Evolutionary conservation across 2,888 invertebrate genomes (phyloP).

Genomic region (Loripinus fragilis): DNA sequence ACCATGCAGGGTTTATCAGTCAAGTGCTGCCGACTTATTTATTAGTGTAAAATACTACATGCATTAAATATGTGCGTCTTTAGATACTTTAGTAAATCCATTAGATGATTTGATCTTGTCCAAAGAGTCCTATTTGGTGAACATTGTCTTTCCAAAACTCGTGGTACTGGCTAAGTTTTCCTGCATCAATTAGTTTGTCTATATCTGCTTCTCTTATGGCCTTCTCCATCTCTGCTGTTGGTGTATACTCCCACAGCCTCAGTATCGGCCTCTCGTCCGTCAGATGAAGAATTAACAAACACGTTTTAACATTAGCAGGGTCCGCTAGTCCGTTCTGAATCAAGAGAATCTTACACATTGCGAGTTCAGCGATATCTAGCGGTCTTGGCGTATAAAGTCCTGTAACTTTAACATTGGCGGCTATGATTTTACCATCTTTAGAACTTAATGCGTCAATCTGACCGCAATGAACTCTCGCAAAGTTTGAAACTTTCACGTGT

Average conservation of each 20-base stretch:
- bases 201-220: slow-evolving; percentile 73
- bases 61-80: no score
- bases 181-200: slow-evolving; percentile 76
- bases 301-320: slow-evolving; percentile 65
- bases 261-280: slow-evolving; percentile 72
- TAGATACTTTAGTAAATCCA: neutral
- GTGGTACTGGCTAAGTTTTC: slow-evolving; percentile 71
- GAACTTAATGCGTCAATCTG: slow-evolving; percentile 69
- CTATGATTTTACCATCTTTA: slow-evolving; percentile 65
- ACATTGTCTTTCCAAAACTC: slow-evolving; percentile 75
- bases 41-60: no score
- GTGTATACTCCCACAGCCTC: slow-evolving; percentile 72
- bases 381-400: slow-evolving; percentile 73
- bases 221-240: slow-evolving; percentile 72
- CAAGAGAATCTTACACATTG: slow-evolving; percentile 72
- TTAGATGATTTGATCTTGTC: slow-evolving; percentile 47
- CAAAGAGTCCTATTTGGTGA: slow-evolving; percentile 47
- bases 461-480: slow-evolving; percentile 72
- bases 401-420: slow-evolving; percentile 72
- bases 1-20: no score
- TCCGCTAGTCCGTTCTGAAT: slow-evolving; percentile 74
- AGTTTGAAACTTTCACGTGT: slow-evolving; percentile 76
- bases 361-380: slow-evolving; percentile 74
- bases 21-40: no score
- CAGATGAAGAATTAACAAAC: slow-evolving; percentile 70